Conservation (phyloP, 2,113 vertebrate species). For the Planiliza haematocheilus region DNA sequence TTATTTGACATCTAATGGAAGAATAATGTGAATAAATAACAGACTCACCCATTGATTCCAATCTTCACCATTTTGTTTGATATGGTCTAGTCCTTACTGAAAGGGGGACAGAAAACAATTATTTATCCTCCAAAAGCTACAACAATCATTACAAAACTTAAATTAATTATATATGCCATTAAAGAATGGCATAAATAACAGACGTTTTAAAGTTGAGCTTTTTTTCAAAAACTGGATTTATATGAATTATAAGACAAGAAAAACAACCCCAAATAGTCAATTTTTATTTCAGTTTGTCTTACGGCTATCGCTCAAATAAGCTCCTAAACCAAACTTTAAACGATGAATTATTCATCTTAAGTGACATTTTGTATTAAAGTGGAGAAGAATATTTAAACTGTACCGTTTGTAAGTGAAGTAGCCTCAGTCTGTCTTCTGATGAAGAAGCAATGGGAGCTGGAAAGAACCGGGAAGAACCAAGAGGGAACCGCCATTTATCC, state of each 20-base stretch:
- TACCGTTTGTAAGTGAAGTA: constrained; percentile 4
- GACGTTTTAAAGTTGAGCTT: no score
- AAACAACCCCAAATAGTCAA: no score
- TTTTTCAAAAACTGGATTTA: no score
- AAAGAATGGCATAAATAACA: not conserved
- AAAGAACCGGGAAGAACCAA: not conserved
- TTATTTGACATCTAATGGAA: no score
- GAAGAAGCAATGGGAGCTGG: constrained; percentile 1
- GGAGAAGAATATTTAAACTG: not conserved
- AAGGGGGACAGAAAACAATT: rapidly evolving
- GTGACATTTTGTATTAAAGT: no score
- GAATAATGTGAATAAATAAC: not conserved
- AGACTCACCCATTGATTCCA: constrained; percentile 75
- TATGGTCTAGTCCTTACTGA: constrained; percentile 39
- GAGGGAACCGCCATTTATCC: constrained; percentile 30
- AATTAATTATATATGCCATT: no score
- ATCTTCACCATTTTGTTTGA: constrained; percentile 76
- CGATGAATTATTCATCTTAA: no score
- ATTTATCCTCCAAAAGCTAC: not conserved
- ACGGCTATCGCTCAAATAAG: no score
- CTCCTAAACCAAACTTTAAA: no score
- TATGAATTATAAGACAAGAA: no score
- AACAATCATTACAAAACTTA: no score
- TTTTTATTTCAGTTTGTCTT: no score
- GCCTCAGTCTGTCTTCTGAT: not conserved